These are phyloP conservation scores for Heterodera filipjevi DNA, from an alignment of 2,888 invertebrate species.

Conservation along the genomic window DNA sequence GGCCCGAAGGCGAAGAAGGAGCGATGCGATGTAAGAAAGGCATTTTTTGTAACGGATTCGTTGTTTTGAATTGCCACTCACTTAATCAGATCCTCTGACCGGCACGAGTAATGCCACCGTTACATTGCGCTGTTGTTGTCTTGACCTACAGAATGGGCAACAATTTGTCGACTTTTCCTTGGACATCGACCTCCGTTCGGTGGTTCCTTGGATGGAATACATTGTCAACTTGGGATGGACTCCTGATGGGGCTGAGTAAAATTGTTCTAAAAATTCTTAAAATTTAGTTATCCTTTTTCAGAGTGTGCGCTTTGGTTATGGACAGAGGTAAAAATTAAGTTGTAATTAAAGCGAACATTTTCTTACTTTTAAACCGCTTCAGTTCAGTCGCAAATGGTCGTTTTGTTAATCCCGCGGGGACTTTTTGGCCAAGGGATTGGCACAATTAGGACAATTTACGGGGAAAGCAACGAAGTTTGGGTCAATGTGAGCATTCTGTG, in stretches of 20 bases:
- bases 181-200: slow-evolving; percentile 37
- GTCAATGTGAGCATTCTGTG: slow-evolving; percentile 44
- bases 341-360: background rate
- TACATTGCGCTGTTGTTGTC: slow-evolving; percentile 46
- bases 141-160: slow-evolving; percentile 38
- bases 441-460: slow-evolving; percentile 41
- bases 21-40: slow-evolving; percentile 13
- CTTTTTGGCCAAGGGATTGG: slow-evolving; percentile 30
- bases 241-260: slow-evolving; percentile 84
- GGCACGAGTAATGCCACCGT: slow-evolving; percentile 53
- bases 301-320: slow-evolving; percentile 17
- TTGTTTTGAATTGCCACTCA: background rate
- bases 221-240: slow-evolving; percentile 93
- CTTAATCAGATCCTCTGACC: slow-evolving; percentile 40
- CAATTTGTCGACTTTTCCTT: slow-evolving; percentile 43
- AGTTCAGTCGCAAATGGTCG: slow-evolving; percentile 43
- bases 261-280: slow-evolving; percentile 47
- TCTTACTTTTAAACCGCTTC: background rate
- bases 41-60: background rate
- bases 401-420: slow-evolving; percentile 45
- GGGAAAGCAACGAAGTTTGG: slow-evolving; percentile 44
- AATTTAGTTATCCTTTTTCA: slow-evolving; percentile 19
- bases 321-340: background rate
- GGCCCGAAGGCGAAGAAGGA: background rate
- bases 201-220: slow-evolving; percentile 93